phyloP scores from a whole-genome alignment of 2,888 invertebrate species.

The Synanthedon vespiformis region DNA sequence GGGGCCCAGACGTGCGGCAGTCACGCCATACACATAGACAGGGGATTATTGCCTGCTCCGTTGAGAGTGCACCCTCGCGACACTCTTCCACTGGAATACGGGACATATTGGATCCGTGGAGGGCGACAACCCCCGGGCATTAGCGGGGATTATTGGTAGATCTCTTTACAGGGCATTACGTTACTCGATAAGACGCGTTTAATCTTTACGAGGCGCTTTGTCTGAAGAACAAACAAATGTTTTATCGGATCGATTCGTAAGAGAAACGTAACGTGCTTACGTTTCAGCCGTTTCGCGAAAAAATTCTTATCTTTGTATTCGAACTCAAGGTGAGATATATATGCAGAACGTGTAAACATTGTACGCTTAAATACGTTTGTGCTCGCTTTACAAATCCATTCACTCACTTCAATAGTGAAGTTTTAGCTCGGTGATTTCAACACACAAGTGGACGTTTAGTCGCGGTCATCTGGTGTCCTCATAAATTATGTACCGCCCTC shows the following conservation, averaged over 20 bases:
- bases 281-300: background rate
- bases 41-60: slow-evolving; percentile 56
- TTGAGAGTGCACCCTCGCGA: slow-evolving; percentile 51
- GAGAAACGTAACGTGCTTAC: background rate
- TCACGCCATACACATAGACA: slow-evolving; percentile 27
- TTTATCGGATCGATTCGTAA: background rate
- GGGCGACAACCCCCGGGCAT: slow-evolving; percentile 48
- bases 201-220: slow-evolving; percentile 43
- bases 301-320: background rate
- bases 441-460: slow-evolving; percentile 11
- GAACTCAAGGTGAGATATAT: background rate
- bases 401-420: background rate
- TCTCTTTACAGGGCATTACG: slow-evolving; percentile 52
- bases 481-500: slow-evolving; percentile 42
- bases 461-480: slow-evolving; percentile 30
- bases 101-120: slow-evolving; percentile 34
- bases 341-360: background rate
- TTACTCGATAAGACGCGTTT: slow-evolving; percentile 46
- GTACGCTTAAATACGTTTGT: background rate
- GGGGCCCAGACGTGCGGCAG: slow-evolving; percentile 40
- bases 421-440: background rate
- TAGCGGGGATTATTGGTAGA: slow-evolving; percentile 55
- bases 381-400: background rate
- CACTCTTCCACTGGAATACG: slow-evolving; percentile 20
- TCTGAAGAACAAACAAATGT: slow-evolving; percentile 15